Conservation (phyloP, 2,888 invertebrate genomes). For the Herminia tarsipennalis region DNA sequence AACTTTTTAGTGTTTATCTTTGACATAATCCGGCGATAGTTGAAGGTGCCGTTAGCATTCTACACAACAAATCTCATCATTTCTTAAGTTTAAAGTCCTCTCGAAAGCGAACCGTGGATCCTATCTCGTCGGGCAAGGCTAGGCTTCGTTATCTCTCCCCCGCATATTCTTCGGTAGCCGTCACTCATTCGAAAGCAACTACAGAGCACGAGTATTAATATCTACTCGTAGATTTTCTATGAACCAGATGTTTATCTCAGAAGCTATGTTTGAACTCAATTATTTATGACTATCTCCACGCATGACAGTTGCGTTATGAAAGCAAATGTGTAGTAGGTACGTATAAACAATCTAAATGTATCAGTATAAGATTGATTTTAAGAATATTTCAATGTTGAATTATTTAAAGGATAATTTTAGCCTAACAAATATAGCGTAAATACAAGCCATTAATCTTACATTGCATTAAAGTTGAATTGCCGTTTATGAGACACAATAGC, state of each 20-base stretch:
- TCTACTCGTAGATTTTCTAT: constrained; percentile 53
- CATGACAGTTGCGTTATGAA: constrained; percentile 61
- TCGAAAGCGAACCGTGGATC: constrained; percentile 2
- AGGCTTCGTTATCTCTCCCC: constrained; percentile 18
- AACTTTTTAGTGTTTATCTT: constrained; percentile 52
- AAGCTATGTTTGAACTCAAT: constrained; percentile 68
- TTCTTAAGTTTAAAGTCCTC: constrained; percentile 2
- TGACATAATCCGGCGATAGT: constrained; percentile 45
- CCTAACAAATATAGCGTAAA: constrained; percentile 39
- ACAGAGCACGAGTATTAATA: constrained; percentile 41
- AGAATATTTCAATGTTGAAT: constrained; percentile 34
- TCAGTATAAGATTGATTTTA: constrained; percentile 34
- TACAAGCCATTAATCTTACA: constrained; percentile 43
- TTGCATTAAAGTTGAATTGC: constrained; percentile 42
- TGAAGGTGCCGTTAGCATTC: constrained; percentile 48
- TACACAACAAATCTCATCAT: constrained; percentile 11
- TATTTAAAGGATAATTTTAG: constrained; percentile 38
- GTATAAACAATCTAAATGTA: constrained; percentile 46
- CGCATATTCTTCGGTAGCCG: constrained; percentile 42
- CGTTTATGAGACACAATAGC: constrained; percentile 45
- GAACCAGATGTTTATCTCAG: constrained; percentile 60
- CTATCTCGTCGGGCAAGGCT: constrained; percentile 3
- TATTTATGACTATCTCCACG: constrained; percentile 60
- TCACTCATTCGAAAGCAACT: constrained; percentile 52
- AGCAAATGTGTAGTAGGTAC: constrained; percentile 48